Base-by-base conservation (phyloP, 2,113 vertebrate genomes). In the Lagopus muta region DNA sequence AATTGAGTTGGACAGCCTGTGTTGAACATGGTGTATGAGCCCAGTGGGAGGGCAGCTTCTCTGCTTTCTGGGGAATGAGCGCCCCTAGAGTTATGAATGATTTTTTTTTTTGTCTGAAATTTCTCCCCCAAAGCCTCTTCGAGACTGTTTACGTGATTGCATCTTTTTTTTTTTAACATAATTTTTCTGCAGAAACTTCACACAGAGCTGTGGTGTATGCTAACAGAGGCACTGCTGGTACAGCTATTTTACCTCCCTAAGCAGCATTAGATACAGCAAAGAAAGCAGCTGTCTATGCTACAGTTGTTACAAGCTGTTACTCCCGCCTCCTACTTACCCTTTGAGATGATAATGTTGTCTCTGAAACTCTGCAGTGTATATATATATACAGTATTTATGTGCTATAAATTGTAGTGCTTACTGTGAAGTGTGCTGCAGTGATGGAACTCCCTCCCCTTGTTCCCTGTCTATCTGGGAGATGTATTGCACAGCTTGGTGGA, bases 341-440 rank as follows among this genome's bases (percentile, higher is more conserved):
- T 94, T 94, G 92, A 94, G 96, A 71, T 95, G 50, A 83, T 95
- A 94, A 94, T 91, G 65, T 57, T 84, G 88, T 55, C 92, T 95
- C 88, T 43, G 92, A 86, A 95, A 74, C 1, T 1, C 86, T 92
- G 82, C 24, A 2, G 69, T 92, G 73, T 90, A 8, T 52, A 27
- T 34, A 50, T 52, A 27, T 34, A 50, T 80, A 86, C 69, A 78
- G 92, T 67, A 81, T 92, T 95, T 86, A 91, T 88, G 90, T 77
- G 42, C 76, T 93, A 40, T 94, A 83, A 95, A 92, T 90, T 83
- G 58, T 16, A 81, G 57, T 32, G 43, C 73, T 93, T 90, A 64
- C 76, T 92, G 86, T 78, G 92, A 94, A 71, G 61, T 67, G 82
- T 40, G 6, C 55, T 57, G 82, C 50, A 76, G 86, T 90, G 79